Base-by-base conservation (phyloP, 2,113 vertebrate species). In the Triplophysa siluroides region DNA sequence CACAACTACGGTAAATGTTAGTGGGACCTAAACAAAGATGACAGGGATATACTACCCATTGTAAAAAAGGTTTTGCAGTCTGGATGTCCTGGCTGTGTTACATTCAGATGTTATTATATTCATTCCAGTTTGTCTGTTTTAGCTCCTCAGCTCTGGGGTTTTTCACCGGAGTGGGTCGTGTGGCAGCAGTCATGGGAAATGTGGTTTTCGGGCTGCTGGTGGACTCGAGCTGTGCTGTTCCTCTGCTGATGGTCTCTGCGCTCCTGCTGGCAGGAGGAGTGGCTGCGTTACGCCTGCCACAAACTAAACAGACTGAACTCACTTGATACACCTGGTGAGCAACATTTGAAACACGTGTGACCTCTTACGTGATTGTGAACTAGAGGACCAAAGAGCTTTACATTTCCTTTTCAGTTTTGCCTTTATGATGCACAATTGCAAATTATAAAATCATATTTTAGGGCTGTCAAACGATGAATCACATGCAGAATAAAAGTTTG, bases 61-160 rank as follows among this genome's bases (percentile, higher is more conserved):
- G 29, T 33, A 0, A 33, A 33, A 33, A 38, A 38, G 33, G 5
- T 45, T 43, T 41, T 2, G 38, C 38, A 41, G 38, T 4, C 4
- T 29, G 29, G 29, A 29, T 29, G 29, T 29, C 4, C 4, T 29
- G 29, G 29, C 29, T 38, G 33, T 38, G 33, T 38, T 8, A 38
- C 33, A 7, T 38, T 38, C 6, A 12, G 3, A 45, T 45, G 10
- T 1, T 11, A 12, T 12, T 45, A 0, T 33, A 0, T 24, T 21
- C n/a, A 67, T 14, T 38, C 12, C 45, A 5, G 41, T 62, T 23
- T 45, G 18, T 43, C 24, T 52, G 54, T 12, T 29, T 47, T 83
- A 93, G 93, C 71, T 94, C 93, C 10, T 91, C 92, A 11, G 90
- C 93, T 58, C 88, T 94, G 0, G 93, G 93, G 3, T 89, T 94